These are phyloP conservation scores for Isichthys henryi DNA, from an alignment of 2,113 vertebrate genomes.

Conservation along the genomic window DNA sequence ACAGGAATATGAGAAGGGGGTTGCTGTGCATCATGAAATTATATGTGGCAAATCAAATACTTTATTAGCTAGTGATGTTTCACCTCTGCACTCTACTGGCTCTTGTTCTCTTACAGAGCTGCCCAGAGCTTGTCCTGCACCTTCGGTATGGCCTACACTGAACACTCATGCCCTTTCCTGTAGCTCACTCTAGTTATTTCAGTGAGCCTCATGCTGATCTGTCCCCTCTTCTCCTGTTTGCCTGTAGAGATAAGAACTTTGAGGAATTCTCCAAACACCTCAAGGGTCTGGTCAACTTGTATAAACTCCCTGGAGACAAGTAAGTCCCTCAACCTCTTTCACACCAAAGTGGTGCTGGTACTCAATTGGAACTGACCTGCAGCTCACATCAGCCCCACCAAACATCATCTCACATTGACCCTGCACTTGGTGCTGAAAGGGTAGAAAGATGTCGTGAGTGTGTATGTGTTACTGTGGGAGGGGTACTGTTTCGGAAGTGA, in stretches of 20 bases:
- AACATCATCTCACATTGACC: too few species aligned
- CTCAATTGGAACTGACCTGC: too few species aligned
- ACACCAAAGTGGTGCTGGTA: too few species aligned
- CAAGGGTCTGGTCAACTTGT: constrained; percentile 90
- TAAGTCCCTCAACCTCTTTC: constrained; percentile 49
- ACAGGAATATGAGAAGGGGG: neutral
- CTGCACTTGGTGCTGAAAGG: too few species aligned
- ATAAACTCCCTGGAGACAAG: constrained; percentile 96
- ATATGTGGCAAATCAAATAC: neutral
- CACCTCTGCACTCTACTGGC: neutral
- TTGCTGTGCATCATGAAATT: neutral
- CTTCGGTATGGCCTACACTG: constrained; percentile 68
- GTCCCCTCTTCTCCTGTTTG: constrained; percentile 13
- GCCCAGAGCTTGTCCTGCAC: constrained; percentile 87
- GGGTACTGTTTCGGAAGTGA: too few species aligned
- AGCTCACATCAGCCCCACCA: too few species aligned
- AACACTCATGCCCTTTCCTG: neutral
- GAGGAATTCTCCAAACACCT: constrained; percentile 97
- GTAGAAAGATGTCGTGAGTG: too few species aligned
- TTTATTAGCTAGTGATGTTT: neutral
- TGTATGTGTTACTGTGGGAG: too few species aligned
- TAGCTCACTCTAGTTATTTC: neutral
- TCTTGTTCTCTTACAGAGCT: constrained; percentile 72
- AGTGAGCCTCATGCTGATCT: neutral
- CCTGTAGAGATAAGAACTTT: constrained; percentile 88